Conservation (phyloP, 2,888 invertebrate genomes). For the Pterobdella sp. region DNA sequence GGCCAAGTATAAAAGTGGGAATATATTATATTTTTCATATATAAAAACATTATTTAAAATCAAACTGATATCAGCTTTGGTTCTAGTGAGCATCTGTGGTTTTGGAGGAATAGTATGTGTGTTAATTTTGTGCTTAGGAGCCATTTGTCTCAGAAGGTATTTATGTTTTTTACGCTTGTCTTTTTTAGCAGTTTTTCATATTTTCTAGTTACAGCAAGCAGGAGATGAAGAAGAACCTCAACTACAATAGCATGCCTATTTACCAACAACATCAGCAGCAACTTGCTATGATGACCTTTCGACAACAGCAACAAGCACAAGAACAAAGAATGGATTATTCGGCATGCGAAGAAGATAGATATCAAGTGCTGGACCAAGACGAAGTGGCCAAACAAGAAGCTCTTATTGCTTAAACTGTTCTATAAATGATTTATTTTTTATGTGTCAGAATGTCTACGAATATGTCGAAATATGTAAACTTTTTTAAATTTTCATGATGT, state of each 20-base stretch:
- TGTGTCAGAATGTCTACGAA: too few relatives aligned
- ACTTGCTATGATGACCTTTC: background rate
- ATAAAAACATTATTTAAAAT: too few relatives aligned
- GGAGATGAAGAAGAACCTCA: conserved; percentile 11
- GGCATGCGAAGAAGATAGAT: conserved; percentile 21
- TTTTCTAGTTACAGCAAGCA: conserved; percentile 9
- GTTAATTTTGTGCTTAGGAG: conserved; percentile 25
- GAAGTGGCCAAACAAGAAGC: conserved; percentile 19
- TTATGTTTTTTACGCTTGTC: background rate
- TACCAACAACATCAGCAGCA: conserved; percentile 2
- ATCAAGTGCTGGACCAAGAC: conserved; percentile 23
- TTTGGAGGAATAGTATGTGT: conserved; percentile 21
- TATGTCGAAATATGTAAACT: too few relatives aligned
- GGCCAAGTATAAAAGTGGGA: conserved; percentile 3
- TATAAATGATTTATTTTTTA: too few relatives aligned
- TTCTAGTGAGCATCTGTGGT: conserved; percentile 14
- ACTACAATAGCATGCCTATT: conserved; percentile 2
- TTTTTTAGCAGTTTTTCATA: background rate
- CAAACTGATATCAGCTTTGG: conserved; percentile 18
- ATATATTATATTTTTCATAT: too few relatives aligned
- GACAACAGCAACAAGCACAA: background rate
- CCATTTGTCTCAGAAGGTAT: conserved; percentile 26
- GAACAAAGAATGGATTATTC: background rate
- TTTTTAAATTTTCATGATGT: too few relatives aligned
- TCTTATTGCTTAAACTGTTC: too few relatives aligned